These are phyloP conservation scores for Trichacis sp. DNA, from an alignment of 2,888 invertebrate species.

Conservation along the genomic window DNA sequence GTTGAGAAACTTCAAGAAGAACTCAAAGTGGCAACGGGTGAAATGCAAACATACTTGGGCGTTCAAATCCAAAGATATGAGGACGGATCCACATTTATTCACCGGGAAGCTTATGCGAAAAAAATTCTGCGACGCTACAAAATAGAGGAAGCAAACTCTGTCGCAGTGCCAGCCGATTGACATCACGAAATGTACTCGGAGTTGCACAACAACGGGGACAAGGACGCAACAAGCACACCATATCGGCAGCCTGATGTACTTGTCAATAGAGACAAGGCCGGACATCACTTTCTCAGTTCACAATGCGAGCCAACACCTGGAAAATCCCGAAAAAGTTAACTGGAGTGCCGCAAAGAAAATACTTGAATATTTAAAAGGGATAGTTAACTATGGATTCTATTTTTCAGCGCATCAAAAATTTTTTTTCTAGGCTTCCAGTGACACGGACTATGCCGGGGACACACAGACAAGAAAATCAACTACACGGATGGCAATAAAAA, in stretches of 20 bases:
- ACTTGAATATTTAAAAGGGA: conserved; percentile 34
- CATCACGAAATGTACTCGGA: conserved; percentile 6
- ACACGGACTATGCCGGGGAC: no score
- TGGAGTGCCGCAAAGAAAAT: conserved; percentile 36
- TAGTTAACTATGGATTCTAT: conserved; percentile 19
- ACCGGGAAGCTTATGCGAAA: conserved; percentile 26
- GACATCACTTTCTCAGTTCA: conserved; percentile 44
- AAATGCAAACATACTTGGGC: conserved; percentile 16
- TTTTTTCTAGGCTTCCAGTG: conserved; percentile 20
- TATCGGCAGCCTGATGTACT: conserved; percentile 40
- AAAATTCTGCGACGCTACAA: conserved; percentile 27
- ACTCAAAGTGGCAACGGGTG: conserved; percentile 12
- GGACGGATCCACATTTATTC: conserved; percentile 20
- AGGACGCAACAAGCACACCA: conserved; percentile 12
- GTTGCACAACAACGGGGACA: neutral
- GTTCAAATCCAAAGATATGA: conserved; percentile 16
- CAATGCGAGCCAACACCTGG: conserved; percentile 26
- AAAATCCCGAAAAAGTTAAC: conserved; percentile 30
- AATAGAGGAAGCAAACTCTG: conserved; percentile 25
- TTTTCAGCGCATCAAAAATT: conserved; percentile 3
- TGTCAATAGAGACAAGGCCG: conserved; percentile 33
- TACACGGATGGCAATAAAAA: neutral
- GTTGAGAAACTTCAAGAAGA: conserved; percentile 1
- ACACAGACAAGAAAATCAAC: conserved; percentile 9
- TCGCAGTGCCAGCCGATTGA: conserved; percentile 26